These are phyloP conservation scores for Sphinx pinastri DNA, from an alignment of 2,888 invertebrate species.

Conservation along the genomic window DNA sequence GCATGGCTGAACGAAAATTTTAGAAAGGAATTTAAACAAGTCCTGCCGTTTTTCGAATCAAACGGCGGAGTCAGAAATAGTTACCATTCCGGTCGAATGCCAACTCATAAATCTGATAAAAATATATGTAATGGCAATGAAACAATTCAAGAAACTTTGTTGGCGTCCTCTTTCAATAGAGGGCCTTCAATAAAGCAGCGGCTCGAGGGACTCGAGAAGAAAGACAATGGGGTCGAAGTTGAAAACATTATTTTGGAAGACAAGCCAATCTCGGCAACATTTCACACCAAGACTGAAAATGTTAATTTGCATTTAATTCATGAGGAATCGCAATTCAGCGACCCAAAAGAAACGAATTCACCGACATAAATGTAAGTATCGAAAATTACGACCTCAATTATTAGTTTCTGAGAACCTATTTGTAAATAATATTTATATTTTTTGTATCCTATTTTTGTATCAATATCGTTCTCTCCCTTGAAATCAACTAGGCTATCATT, in stretches of 20 bases:
- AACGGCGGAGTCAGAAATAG: constrained; percentile 78
- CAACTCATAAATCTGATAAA: constrained; percentile 85
- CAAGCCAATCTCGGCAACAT: constrained; percentile 66
- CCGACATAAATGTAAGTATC: constrained; percentile 67
- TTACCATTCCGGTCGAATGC: constrained; percentile 75
- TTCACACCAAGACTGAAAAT: constrained; percentile 68
- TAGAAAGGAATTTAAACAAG: constrained; percentile 95
- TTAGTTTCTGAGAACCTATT: too few species aligned
- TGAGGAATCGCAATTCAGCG: constrained; percentile 71
- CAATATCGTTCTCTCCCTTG: neutral
- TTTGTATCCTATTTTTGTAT: neutral
- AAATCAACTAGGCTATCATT: neutral
- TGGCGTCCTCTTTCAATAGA: constrained; percentile 84
- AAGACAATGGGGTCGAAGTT: constrained; percentile 82
- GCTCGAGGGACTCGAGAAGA: constrained; percentile 67
- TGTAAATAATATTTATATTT: neutral
- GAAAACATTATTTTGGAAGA: constrained; percentile 83
- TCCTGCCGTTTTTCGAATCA: constrained; percentile 86
- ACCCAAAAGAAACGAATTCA: constrained; percentile 58
- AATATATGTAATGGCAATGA: constrained; percentile 89
- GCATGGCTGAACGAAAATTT: constrained; percentile 99
- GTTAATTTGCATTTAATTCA: constrained; percentile 73
- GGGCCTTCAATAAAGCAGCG: constrained; percentile 75
- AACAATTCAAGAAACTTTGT: constrained; percentile 87
- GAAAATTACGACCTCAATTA: neutral